These are phyloP conservation scores for Minunthozetes semirufus DNA, from an alignment of 2,888 invertebrate genomes.

Conservation along the genomic window DNA sequence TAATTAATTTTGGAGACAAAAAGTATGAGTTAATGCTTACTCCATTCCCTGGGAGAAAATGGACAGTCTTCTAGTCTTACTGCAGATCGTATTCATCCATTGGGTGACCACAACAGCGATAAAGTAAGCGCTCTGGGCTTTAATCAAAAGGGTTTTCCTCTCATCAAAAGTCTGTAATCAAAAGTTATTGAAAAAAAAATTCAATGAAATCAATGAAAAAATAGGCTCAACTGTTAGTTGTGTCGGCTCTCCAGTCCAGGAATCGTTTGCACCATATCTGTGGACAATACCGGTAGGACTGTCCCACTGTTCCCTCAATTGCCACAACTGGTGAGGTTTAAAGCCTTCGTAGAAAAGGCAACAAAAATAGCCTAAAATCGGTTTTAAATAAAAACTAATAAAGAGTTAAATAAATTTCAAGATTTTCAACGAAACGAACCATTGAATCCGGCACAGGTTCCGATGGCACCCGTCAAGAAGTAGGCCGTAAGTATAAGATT, in stretches of 20 bases:
- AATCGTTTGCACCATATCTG: slow-evolving; percentile 41
- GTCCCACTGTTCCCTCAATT: slow-evolving; percentile 52
- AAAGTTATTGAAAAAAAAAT: not conserved
- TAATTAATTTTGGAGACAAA: too few species aligned
- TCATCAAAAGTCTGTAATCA: slow-evolving; percentile 46
- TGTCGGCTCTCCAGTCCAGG: too few species aligned
- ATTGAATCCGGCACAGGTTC: slow-evolving; percentile 59
- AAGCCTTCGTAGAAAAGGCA: slow-evolving; percentile 99
- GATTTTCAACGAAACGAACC: slow-evolving; percentile 99
- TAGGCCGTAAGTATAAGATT: slow-evolving; percentile 82
- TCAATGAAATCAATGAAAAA: too few species aligned
- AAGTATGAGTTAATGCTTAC: slow-evolving; percentile 34
- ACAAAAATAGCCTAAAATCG: slow-evolving; percentile 82
- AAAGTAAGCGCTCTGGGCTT: slow-evolving; percentile 52
- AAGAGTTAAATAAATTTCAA: slow-evolving; percentile 62
- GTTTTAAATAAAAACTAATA: slow-evolving; percentile 47
- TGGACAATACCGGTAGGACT: slow-evolving; percentile 50
- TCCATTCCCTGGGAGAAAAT: slow-evolving; percentile 52
- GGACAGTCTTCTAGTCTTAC: slow-evolving; percentile 51
- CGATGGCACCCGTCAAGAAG: slow-evolving; percentile 68
- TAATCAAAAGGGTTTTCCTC: slow-evolving; percentile 50
- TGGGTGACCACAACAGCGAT: slow-evolving; percentile 51
- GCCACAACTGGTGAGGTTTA: slow-evolving; percentile 56
- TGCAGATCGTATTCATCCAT: slow-evolving; percentile 52
- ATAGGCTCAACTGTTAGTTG: too few species aligned